A percentile compares a stretch with the other conserved stretches of the same genome.
Conservation (phyloP, 1,140 invertebrate genomes). For the Trichomalopsis sarcophagae region DNA sequence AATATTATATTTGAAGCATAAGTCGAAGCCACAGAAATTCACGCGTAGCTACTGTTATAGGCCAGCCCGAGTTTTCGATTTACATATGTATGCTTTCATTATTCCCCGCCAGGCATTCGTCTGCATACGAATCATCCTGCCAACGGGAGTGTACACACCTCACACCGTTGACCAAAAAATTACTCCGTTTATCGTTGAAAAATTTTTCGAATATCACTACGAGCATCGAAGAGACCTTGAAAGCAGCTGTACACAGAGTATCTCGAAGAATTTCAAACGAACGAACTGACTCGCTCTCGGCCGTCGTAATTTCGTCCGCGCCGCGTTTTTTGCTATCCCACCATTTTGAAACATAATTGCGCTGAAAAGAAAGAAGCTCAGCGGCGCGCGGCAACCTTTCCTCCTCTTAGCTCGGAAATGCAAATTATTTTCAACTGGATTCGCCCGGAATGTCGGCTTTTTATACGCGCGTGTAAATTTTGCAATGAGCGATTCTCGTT, state of each 20-base stretch:
- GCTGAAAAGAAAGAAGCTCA: neutral
- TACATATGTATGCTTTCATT: slow-evolving; percentile 16
- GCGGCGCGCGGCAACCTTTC: neutral
- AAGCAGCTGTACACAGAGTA: no score
- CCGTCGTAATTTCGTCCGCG: no score
- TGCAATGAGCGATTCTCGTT: neutral
- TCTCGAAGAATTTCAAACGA: no score
- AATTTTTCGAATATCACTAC: no score
- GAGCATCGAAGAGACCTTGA: no score
- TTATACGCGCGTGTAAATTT: neutral
- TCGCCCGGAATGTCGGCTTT: neutral
- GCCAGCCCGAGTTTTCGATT: neutral
- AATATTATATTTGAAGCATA: no score
- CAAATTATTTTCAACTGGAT: slow-evolving; percentile 5
- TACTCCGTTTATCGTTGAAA: no score
- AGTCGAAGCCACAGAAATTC: no score
- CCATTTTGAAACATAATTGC: neutral
- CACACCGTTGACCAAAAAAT: no score
- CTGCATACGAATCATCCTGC: slow-evolving; percentile 7
- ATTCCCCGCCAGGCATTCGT: neutral
- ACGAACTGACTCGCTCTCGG: no score
- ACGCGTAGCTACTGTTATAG: neutral
- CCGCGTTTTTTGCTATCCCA: neutral
- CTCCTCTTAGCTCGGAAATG: neutral
- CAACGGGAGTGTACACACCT: neutral